Evolutionary conservation across 2,113 vertebrate genomes (phyloP).

Genomic region (Gymnocephalus cernua): DNA sequence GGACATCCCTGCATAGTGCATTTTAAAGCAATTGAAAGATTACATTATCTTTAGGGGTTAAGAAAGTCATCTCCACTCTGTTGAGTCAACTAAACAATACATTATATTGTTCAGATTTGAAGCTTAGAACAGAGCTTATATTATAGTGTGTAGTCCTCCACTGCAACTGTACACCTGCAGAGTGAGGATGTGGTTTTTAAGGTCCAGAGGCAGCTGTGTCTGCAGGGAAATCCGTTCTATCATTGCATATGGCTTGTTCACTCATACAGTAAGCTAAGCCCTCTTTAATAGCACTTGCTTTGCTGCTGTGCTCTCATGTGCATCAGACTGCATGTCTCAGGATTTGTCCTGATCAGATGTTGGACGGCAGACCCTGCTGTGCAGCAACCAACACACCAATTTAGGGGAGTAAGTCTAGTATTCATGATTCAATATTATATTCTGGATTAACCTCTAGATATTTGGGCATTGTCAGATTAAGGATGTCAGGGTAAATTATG

Average conservation of each 20-base stretch:
- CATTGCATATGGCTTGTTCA: not conserved
- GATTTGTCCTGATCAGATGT: conserved; percentile 29
- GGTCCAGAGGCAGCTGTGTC: not conserved
- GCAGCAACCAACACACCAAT: conserved; percentile 10
- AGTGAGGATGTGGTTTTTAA: conserved; percentile 2
- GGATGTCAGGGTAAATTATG: too few relatives aligned
- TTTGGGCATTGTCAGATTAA: not conserved
- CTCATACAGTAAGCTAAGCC: conserved; percentile 22
- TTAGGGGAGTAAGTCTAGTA: conserved; percentile 12
- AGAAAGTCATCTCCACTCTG: not conserved
- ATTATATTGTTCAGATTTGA: not conserved
- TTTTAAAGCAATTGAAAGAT: not conserved
- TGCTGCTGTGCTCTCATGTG: conserved; percentile 26
- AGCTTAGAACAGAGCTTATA: not conserved
- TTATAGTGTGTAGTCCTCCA: not conserved
- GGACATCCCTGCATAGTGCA: not conserved
- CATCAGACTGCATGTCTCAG: conserved; percentile 32
- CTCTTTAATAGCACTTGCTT: conserved; percentile 16
- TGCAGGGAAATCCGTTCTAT: conserved; percentile 11
- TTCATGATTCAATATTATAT: not conserved
- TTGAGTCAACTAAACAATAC: not conserved
- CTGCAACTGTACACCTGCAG: not conserved
- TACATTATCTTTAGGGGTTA: not conserved
- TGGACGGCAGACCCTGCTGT: conserved; percentile 14
- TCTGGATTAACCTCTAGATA: conserved; percentile 7